Conservation (phyloP, 2,888 invertebrate species). For the Drosophila fulvimacula region DNA sequence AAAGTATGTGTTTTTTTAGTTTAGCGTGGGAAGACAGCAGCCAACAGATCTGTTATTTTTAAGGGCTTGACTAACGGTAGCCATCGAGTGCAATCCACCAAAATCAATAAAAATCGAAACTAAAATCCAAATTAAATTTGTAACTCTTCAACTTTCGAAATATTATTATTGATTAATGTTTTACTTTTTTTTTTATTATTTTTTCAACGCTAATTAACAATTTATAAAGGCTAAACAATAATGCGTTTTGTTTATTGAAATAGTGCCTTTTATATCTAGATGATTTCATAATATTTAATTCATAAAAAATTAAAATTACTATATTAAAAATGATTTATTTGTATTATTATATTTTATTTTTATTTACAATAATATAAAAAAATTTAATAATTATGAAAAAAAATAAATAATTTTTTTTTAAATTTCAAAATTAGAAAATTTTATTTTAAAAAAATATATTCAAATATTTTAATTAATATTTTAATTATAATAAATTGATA, state of each 20-base stretch:
- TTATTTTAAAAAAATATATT: too few relatives aligned
- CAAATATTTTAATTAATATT: too few relatives aligned
- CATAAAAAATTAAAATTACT: too few relatives aligned
- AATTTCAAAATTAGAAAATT: too few relatives aligned
- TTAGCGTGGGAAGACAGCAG: constrained; percentile 56
- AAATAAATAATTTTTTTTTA: too few relatives aligned
- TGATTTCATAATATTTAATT: too few relatives aligned
- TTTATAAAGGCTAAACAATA: constrained; percentile 58
- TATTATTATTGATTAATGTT: constrained; percentile 45
- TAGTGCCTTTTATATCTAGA: constrained; percentile 46
- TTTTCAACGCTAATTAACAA: constrained; percentile 60
- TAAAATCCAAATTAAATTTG: constrained; percentile 12
- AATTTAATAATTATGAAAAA: too few relatives aligned
- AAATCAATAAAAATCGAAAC: constrained; percentile 19
- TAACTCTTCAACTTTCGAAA: constrained; percentile 20
- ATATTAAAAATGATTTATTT: too few relatives aligned
- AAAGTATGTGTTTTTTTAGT: constrained; percentile 9
- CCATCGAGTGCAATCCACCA: constrained; percentile 26
- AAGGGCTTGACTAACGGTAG: constrained; percentile 37
- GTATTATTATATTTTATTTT: too few relatives aligned
- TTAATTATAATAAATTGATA: too few relatives aligned
- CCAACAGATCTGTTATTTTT: constrained; percentile 1
- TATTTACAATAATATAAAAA: too few relatives aligned
- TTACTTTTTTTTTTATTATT: constrained; percentile 29
- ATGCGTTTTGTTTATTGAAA: constrained; percentile 36